phyloP scores from a whole-genome alignment of 2,888 invertebrate genomes.

The Tuberolachnus salignus region DNA sequence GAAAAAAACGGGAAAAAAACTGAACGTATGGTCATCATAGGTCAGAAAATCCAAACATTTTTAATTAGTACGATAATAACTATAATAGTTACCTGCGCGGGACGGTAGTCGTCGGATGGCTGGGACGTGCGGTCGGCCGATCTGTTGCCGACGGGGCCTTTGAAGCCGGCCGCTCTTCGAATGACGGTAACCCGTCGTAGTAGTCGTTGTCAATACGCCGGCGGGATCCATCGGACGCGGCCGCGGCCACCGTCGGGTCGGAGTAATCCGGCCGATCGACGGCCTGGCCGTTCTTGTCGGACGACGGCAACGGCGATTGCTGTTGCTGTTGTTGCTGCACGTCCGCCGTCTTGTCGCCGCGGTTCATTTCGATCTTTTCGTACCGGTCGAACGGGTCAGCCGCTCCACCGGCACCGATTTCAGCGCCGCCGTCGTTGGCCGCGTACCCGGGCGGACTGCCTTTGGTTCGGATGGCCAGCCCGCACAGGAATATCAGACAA shows the following conservation, averaged over 20 bases:
- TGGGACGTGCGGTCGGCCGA: constrained; percentile 41
- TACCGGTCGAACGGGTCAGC: constrained; percentile 68
- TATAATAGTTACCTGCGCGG: constrained; percentile 25
- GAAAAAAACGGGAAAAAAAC: no score
- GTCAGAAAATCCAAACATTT: no score
- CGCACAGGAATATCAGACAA: constrained; percentile 72
- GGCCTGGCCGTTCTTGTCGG: neutral
- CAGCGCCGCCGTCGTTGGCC: neutral
- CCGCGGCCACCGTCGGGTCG: neutral
- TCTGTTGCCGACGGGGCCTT: constrained; percentile 13
- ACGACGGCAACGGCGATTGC: neutral
- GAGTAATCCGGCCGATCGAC: neutral
- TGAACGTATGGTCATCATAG: no score
- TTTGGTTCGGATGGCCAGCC: constrained; percentile 61
- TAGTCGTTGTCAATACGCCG: neutral
- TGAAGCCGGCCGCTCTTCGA: neutral
- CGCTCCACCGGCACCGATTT: constrained; percentile 62
- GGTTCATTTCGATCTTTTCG: constrained; percentile 79
- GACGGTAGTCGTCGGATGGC: constrained; percentile 20
- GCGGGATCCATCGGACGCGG: neutral
- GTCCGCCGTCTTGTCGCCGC: constrained; percentile 59
- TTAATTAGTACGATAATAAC: no score
- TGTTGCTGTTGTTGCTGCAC: neutral
- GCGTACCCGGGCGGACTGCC: constrained; percentile 49
- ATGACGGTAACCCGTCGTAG: neutral